Conservation (phyloP, 1,140 invertebrate species). For the Drosophila bifasciata region DNA sequence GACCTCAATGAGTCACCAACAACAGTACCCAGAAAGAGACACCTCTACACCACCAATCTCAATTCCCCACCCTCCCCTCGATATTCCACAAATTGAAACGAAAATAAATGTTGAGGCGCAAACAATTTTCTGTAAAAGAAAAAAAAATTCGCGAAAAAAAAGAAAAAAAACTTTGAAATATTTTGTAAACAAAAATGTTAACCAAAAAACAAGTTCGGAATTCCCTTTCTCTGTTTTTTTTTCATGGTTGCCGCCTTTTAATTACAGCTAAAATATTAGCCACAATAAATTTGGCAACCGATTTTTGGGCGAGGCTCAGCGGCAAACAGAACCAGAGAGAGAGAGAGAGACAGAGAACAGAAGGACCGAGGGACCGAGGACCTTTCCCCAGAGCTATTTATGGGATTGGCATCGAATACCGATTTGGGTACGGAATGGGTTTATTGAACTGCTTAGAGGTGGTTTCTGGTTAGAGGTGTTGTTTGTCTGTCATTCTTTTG, state of each 20-base stretch:
- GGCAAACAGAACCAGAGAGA: constrained; percentile 7
- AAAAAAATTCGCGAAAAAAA: neutral
- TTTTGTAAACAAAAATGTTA: constrained; percentile 48
- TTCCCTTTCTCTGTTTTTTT: constrained; percentile 37
- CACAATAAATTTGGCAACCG: constrained; percentile 51
- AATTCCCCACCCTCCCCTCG: constrained; percentile 7
- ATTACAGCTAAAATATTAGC: constrained; percentile 57
- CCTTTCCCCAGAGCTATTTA: constrained; percentile 44
- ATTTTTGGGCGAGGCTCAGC: constrained; percentile 37
- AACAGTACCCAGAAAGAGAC: constrained; percentile 5
- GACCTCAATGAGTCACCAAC: constrained; percentile 75
- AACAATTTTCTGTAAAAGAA: constrained; percentile 41
- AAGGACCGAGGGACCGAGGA: constrained; percentile 29
- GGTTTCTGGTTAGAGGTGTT: neutral
- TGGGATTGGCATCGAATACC: constrained; percentile 39
- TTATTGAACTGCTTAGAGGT: constrained; percentile 26
- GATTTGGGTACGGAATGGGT: constrained; percentile 9
- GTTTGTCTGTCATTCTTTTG: neutral
- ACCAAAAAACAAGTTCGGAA: constrained; percentile 42
- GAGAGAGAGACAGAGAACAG: constrained; percentile 1
- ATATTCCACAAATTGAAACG: constrained; percentile 5
- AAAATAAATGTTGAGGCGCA: constrained; percentile 49
- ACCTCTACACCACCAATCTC: constrained; percentile 15
- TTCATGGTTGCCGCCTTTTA: constrained; percentile 33
- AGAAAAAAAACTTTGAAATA: constrained; percentile 41